Conservation (phyloP, 1,140 invertebrate genomes). For the Capitella teleta region DNA sequence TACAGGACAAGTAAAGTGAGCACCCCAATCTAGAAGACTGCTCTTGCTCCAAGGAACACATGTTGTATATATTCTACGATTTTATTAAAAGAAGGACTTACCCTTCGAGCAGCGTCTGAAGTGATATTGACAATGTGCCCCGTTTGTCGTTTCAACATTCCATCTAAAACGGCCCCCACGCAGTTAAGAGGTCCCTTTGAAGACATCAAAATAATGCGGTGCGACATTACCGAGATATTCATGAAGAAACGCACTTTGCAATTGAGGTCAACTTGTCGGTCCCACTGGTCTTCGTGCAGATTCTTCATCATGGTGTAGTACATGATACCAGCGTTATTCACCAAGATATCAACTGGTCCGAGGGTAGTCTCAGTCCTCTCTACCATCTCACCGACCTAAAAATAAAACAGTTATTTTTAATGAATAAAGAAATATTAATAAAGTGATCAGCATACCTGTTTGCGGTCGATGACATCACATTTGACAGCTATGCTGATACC, state of each 20-base stretch:
- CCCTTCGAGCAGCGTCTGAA: constrained; percentile 42
- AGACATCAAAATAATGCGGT: constrained; percentile 6
- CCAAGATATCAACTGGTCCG: constrained; percentile 42
- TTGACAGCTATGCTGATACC: constrained; percentile 21
- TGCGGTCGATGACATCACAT: constrained; percentile 31
- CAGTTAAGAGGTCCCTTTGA: constrained; percentile 41
- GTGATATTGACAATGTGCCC: constrained; percentile 46
- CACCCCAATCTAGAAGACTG: too few species aligned
- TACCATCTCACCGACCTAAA: constrained; percentile 30
- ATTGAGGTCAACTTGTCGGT: constrained; percentile 41
- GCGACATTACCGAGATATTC: too few species aligned
- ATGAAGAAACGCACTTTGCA: constrained; percentile 24
- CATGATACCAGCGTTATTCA: constrained; percentile 45
- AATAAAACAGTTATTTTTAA: neutral
- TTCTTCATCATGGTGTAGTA: constrained; percentile 43
- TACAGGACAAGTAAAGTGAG: too few species aligned
- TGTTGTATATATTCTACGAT: too few species aligned
- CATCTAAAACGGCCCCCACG: constrained; percentile 39
- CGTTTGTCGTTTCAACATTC: constrained; percentile 36
- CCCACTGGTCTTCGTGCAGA: constrained; percentile 39
- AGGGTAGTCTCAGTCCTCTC: constrained; percentile 27
- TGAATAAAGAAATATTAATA: too few species aligned
- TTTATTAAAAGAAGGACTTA: too few species aligned
- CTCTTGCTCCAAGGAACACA: too few species aligned
- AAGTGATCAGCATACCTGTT: constrained; percentile 30